phyloP scores from a whole-genome alignment of 2,113 vertebrate species.

The Electrona antarctica region DNA sequence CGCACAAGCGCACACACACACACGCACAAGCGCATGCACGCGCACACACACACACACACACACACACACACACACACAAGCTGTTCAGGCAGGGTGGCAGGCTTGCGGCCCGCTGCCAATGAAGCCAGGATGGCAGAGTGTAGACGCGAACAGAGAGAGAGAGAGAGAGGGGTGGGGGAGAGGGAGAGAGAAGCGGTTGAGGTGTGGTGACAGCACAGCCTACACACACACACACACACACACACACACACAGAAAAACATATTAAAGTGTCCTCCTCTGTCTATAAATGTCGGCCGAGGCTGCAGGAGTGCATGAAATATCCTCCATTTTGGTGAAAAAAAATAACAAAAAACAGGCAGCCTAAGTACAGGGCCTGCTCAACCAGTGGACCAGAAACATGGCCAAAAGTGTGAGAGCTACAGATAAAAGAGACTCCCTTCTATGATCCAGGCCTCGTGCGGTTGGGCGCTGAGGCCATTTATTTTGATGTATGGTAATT shows the following conservation, averaged over 20 bases:
- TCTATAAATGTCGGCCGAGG: conserved; percentile 72
- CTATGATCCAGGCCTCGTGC: conserved; percentile 71
- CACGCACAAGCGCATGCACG: neutral
- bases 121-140: conserved; percentile 25
- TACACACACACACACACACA: conserved; percentile 39
- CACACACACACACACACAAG: conserved; percentile 28
- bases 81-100: conserved; percentile 48
- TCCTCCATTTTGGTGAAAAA: conserved; percentile 59
- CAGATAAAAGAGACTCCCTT: conserved; percentile 69
- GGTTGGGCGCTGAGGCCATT: conserved; percentile 65
- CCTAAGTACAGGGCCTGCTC: conserved; percentile 72
- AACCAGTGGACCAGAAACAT: conserved; percentile 74
- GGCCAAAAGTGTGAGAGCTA: conserved; percentile 73
- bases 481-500: conserved; percentile 74
- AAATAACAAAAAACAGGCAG: conserved; percentile 39
- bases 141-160: conserved; percentile 16
- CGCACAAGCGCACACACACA: neutral
- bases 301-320: conserved; percentile 55
- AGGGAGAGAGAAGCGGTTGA: conserved; percentile 30
- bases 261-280: conserved; percentile 71
- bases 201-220: conserved; percentile 53
- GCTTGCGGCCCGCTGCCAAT: conserved; percentile 43
- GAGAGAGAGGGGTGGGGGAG: conserved; percentile 12
- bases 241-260: conserved; percentile 59
- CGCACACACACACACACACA: conserved; percentile 5